phyloP scores from a whole-genome alignment of 2,888 invertebrate species.

The Ariolimax columbianus region DNA sequence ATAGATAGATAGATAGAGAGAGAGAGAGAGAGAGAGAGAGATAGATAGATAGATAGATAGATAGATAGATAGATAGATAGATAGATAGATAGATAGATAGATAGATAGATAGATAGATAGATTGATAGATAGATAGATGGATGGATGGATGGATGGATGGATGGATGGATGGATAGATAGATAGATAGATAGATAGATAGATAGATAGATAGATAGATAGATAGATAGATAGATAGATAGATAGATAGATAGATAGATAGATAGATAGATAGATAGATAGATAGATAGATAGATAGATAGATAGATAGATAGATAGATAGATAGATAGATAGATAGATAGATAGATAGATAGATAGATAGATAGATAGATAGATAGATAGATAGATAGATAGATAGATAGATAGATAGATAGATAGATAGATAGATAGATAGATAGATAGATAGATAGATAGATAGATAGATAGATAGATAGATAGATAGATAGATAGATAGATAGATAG shows the following conservation, averaged over 20 bases:
- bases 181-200: slow-evolving; percentile 15
- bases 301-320: slow-evolving; percentile 14
- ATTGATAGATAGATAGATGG: slow-evolving; percentile 3
- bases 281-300: slow-evolving; percentile 14
- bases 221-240: slow-evolving; percentile 16
- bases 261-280: slow-evolving; percentile 3
- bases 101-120: background rate
- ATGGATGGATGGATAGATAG: slow-evolving; percentile 14
- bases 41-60: slow-evolving; percentile 28
- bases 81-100: slow-evolving; percentile 19
- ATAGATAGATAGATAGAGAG: background rate
- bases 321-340: slow-evolving; percentile 14
- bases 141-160: background rate
- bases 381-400: slow-evolving; percentile 14
- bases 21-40: background rate
- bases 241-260: slow-evolving; percentile 3
- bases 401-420: slow-evolving; percentile 14
- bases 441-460: background rate
- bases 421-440: slow-evolving; percentile 12
- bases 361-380: slow-evolving; percentile 12
- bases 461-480: too few relatives aligned
- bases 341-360: slow-evolving; percentile 12
- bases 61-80: slow-evolving; percentile 28
- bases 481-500: too few relatives aligned
- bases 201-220: slow-evolving; percentile 15